Base-by-base conservation (phyloP, 2,797 vertebrate species). In the Ctenopoma kingsleyae region DNA sequence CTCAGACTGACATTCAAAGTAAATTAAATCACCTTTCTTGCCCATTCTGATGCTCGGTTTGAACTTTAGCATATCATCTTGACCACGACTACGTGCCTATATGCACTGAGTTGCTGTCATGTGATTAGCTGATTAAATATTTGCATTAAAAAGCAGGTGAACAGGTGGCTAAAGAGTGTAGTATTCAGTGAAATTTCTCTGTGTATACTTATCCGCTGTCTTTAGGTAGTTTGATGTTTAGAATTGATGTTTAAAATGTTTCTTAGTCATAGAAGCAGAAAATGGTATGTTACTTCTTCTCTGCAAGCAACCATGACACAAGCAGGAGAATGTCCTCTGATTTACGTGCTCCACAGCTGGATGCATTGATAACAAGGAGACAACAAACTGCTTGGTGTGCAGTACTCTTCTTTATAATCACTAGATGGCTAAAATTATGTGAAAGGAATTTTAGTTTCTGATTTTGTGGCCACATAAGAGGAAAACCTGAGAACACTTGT, bases 321-420 rank as follows among this genome's bases (percentile, higher is more conserved):
- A 13, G 35, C 7, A 13, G 60, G 17, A 52, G 30, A 32, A 67
- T 16, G 10, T 3, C 4, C 6, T 15, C 48, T 60, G 40, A 53
- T 35, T 46, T 36, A 11, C 12, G 38, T 47, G 32, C 38, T 30
- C 1, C 19, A 68, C 5, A 47, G 22, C 48, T 49, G 8, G 23
- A 20, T 27, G 15, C 0, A 57, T 41, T 3, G 32, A 50, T 41
- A 23, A 23, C 15, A 48, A 20, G 4, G 10, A 50, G 46, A 6
- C 9, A 40, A 35, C 35, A 11, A 35, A 8, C 35, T 13, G 36
- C 8, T 8, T 11, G 10, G 35, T 35, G 35, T 35, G 52, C 49
- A 48, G 2, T 32, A 40, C 15, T 66, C 30, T 10, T 48, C 4
- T 47, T 66, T 36, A 25, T 16, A 55, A 36, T 73, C 9, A 64